These are phyloP conservation scores for Hippopotamyrus pictus DNA, from an alignment of 2,797 vertebrate genomes.

Conservation along the genomic window DNA sequence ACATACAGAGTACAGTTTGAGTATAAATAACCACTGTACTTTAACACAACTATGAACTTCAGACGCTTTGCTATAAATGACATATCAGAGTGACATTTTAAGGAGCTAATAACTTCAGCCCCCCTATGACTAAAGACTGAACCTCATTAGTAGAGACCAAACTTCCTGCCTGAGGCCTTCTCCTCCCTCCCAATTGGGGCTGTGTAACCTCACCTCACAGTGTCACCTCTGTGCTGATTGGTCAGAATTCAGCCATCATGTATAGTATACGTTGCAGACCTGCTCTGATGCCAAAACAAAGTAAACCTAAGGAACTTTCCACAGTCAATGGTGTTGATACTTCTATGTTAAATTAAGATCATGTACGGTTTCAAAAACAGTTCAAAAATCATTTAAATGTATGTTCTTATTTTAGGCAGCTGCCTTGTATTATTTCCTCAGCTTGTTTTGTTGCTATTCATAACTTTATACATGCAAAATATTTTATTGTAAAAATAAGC, in stretches of 20 bases:
- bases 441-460: background rate
- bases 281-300: background rate
- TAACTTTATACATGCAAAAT: background rate
- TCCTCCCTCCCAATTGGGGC: background rate
- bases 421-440: background rate
- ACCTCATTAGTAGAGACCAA: background rate
- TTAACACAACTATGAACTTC: background rate
- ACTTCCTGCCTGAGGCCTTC: background rate
- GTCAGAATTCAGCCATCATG: background rate
- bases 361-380: background rate
- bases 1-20: background rate
- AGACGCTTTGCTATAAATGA: background rate
- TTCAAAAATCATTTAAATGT: background rate
- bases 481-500: background rate
- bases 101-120: background rate
- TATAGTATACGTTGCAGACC: background rate
- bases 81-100: background rate
- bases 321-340: background rate
- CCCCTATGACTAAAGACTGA: background rate
- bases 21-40: background rate
- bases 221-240: background rate
- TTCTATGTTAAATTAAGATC: background rate
- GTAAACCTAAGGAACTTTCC: background rate
- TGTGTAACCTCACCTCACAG: background rate
- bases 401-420: background rate